Percentiles rank a stretch among this genome's conserved stretches.
phyloP scores from a whole-genome alignment of 2,113 vertebrate genomes.

The Notothenia coriiceps region DNA sequence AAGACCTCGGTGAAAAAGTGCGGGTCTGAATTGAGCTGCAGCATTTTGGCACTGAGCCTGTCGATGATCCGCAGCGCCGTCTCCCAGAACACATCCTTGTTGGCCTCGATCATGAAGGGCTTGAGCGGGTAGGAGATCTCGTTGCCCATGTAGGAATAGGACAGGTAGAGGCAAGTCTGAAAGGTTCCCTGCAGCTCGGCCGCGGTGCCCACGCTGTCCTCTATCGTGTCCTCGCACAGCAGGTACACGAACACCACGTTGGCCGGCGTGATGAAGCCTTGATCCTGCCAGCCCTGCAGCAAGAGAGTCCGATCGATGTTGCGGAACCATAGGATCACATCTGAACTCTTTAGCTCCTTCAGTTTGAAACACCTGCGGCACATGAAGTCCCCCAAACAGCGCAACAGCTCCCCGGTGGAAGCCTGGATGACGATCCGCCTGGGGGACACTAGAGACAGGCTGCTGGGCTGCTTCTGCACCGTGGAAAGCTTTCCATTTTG shows the following conservation, averaged over 20 bases:
- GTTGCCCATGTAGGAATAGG: slow-evolving; percentile 98
- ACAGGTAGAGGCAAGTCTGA: slow-evolving; percentile 97
- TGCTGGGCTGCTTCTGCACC: slow-evolving; percentile 81
- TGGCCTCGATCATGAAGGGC: slow-evolving; percentile 94
- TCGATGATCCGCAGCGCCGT: slow-evolving; percentile 93
- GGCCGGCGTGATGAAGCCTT: slow-evolving; percentile 96
- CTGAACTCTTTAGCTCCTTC: slow-evolving; percentile 90
- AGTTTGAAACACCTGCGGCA: slow-evolving; percentile 94
- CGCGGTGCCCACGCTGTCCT: slow-evolving; percentile 87
- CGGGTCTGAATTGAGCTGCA: slow-evolving; percentile 95
- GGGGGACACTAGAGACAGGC: slow-evolving; percentile 84
- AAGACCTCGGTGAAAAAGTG: slow-evolving; percentile 98
- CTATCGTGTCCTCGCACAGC: slow-evolving; percentile 91
- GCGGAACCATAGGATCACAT: slow-evolving; percentile 97
- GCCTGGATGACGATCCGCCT: slow-evolving; percentile 93
- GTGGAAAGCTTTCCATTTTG: slow-evolving; percentile 72
- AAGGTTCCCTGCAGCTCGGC: slow-evolving; percentile 93
- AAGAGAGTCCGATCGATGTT: slow-evolving; percentile 95
- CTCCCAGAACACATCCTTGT: slow-evolving; percentile 97
- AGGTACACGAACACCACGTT: slow-evolving; percentile 98
- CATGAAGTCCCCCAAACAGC: slow-evolving; percentile 94
- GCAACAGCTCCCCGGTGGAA: slow-evolving; percentile 95
- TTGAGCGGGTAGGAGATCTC: slow-evolving; percentile 99
- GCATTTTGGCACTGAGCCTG: slow-evolving; percentile 95
- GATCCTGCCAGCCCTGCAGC: slow-evolving; percentile 98